Percentiles rank a stretch among this genome's conserved stretches.
Conservation (phyloP, 1,140 invertebrate species). For the Heliconius melpomene region DNA sequence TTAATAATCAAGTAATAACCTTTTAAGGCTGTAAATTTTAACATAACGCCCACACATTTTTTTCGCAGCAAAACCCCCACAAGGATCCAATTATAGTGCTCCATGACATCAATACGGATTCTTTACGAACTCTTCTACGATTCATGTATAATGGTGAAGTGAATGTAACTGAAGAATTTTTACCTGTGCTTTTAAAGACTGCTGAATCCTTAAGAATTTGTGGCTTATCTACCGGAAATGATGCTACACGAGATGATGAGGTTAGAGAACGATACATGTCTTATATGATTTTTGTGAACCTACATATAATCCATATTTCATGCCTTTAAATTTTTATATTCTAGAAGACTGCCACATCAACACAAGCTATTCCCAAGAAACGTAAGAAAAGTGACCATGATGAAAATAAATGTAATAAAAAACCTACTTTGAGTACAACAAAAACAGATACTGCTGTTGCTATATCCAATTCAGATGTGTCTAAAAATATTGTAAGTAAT, state of each 20-base stretch:
- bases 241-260: constrained; percentile 60
- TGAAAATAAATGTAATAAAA: constrained; percentile 61
- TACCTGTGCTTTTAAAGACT: constrained; percentile 83
- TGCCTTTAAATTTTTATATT: constrained; percentile 32
- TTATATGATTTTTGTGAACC: not conserved
- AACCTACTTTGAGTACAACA: constrained; percentile 26
- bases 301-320: not conserved
- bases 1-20: not conserved
- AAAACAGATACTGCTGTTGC: constrained; percentile 52
- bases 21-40: constrained; percentile 15
- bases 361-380: constrained; percentile 59
- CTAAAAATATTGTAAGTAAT: constrained; percentile 55
- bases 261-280: constrained; percentile 37
- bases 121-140: constrained; percentile 82
- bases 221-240: constrained; percentile 82
- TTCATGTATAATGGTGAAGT: constrained; percentile 87
- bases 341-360: constrained; percentile 55
- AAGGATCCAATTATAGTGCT: constrained; percentile 86
- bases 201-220: constrained; percentile 84
- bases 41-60: constrained; percentile 56
- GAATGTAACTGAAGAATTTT: constrained; percentile 85
- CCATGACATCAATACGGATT: constrained; percentile 84
- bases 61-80: constrained; percentile 84
- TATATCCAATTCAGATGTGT: constrained; percentile 45
- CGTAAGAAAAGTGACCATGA: constrained; percentile 69